Evolutionary conservation across 2,888 invertebrate genomes (phyloP), one percentile per base, ranked within the genome.

Genomic region (Athripsodes cinereus): DNA sequence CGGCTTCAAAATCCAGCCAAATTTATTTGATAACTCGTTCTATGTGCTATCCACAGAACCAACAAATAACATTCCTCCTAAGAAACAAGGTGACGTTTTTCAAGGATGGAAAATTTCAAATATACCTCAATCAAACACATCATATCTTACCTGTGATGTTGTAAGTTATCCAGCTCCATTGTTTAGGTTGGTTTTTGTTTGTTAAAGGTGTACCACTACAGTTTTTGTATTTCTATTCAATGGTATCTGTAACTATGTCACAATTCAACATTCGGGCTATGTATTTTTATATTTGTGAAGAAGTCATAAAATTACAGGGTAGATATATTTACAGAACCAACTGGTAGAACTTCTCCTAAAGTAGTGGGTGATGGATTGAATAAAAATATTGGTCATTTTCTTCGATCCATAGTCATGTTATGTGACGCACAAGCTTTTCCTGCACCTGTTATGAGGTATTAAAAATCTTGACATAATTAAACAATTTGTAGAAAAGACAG

Each of bases 401-500:
- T 66, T 57, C 72, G 75, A 65, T 81, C 76, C 66, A 81, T 86
- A 66, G 83, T 86, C 63, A 81, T 87, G 66, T 81, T 88, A 67
- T 90, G 90, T 72, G 87, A 88, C 67, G 86, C 87, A 64, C 90
- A 91, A 78, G 86, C 87, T 55, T 89, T 82, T 72, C 90, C 90
- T 64, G 83, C 86, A 69, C 89, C 90, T 62, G 73, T 81, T 52
- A 87, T 86, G 81, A 90, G 90, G 90, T 90, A 87, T 26, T 26
- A 26, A n/a, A n/a, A n/a, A n/a, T n/a, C n/a, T n/a, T n/a, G n/a
- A n/a, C n/a, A n/a, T n/a, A n/a, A n/a, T n/a, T n/a, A n/a, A n/a
- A n/a, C n/a, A n/a, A n/a, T n/a, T n/a, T n/a, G n/a, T n/a, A n/a
- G n/a, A n/a, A n/a, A n/a, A n/a, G n/a, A n/a, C n/a, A n/a, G n/a